phyloP scores from a whole-genome alignment of 2,797 vertebrate species.

The Enteromius fasciolatus region DNA sequence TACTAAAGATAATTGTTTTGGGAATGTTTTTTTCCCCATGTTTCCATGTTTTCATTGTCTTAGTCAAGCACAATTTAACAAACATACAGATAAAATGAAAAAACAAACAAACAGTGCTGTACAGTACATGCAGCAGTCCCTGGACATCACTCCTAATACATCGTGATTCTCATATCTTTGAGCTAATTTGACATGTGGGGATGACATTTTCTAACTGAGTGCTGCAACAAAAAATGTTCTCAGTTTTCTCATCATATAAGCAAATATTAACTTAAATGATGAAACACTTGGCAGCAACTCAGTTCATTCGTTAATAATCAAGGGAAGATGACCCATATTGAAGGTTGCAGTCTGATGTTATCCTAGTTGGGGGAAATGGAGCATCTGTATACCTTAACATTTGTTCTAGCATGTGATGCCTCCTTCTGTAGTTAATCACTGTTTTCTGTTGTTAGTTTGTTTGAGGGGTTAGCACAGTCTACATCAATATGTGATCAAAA shows the following conservation, averaged over 20 bases:
- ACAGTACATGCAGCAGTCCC: background rate
- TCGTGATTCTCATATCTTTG: background rate
- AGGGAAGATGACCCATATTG: conserved; percentile 10
- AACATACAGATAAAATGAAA: background rate
- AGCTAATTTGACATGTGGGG: background rate
- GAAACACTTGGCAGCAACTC: conserved; percentile 9
- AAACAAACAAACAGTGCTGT: background rate
- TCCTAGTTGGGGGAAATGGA: background rate
- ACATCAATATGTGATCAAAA: background rate
- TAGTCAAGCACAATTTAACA: background rate
- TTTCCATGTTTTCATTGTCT: background rate
- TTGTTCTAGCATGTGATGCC: background rate
- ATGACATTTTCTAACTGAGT: background rate
- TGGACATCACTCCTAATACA: background rate
- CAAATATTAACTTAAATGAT: background rate
- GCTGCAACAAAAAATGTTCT: background rate
- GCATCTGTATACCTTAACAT: background rate
- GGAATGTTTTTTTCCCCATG: background rate
- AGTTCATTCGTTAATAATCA: conserved; percentile 8
- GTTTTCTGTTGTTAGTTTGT: background rate
- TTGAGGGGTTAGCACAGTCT: background rate
- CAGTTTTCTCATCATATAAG: background rate
- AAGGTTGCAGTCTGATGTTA: conserved; percentile 12
- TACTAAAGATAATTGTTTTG: background rate
- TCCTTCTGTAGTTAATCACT: background rate